These are phyloP conservation scores for Matsumyia berberina DNA, from an alignment of 2,888 invertebrate species.

Conservation along the genomic window DNA sequence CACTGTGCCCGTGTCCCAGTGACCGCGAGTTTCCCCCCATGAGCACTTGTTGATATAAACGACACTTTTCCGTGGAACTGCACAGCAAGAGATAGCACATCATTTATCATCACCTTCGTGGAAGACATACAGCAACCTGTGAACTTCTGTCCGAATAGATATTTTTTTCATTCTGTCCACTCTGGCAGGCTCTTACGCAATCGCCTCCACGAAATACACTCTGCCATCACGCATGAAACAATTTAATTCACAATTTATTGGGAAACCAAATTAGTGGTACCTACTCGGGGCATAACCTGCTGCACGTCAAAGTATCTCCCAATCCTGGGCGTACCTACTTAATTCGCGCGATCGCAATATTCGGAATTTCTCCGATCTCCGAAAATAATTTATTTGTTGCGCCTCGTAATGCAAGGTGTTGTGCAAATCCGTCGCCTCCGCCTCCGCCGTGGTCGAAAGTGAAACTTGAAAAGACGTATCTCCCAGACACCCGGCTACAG, in stretches of 20 bases:
- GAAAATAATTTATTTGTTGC: slow-evolving; percentile 24
- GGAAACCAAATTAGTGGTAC: slow-evolving; percentile 28
- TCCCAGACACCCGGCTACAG: slow-evolving; percentile 8
- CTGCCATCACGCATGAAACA: slow-evolving; percentile 9
- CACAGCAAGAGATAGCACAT: slow-evolving; percentile 4
- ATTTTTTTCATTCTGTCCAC: neutral
- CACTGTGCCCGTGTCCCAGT: neutral
- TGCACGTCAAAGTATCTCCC: slow-evolving; percentile 22
- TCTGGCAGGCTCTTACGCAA: slow-evolving; percentile 20
- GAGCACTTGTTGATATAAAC: slow-evolving; percentile 28
- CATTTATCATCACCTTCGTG: slow-evolving; percentile 31
- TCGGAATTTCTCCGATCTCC: slow-evolving; percentile 25
- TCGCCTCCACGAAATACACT: slow-evolving; percentile 5
- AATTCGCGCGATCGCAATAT: neutral
- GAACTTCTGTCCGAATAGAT: slow-evolving; percentile 13
- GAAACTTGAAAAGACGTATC: slow-evolving; percentile 20
- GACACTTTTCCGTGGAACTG: slow-evolving; percentile 41
- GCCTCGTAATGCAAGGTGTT: slow-evolving; percentile 35
- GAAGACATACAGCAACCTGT: slow-evolving; percentile 1
- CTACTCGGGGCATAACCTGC: slow-evolving; percentile 10
- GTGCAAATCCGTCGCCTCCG: slow-evolving; percentile 14
- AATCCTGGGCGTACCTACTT: slow-evolving; percentile 10
- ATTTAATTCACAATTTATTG: slow-evolving; percentile 42
- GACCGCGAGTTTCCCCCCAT: slow-evolving; percentile 7
- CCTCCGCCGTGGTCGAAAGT: slow-evolving; percentile 4